Evolutionary conservation across 2,797 vertebrate species (phyloP), one percentile per base, ranked within the genome.

Genomic region (Holocentrus rufus): DNA sequence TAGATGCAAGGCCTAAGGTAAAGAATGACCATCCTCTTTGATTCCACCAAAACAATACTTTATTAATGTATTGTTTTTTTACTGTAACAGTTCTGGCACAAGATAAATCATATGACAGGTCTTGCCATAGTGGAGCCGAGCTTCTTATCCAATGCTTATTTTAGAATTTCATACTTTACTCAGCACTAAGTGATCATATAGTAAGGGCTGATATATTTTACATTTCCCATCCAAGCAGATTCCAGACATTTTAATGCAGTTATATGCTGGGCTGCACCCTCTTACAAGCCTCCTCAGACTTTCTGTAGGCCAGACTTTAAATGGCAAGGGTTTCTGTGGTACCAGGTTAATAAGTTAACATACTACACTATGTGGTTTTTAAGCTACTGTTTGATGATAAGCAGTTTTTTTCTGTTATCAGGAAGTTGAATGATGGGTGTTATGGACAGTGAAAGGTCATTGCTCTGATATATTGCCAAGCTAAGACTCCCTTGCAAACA

Each of bases 371-470:
- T 42, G 39, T 27, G 9, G 23, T 53, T 69, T 54, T 49, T 42
- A 20, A 34, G 17, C 2, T 36, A 9, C 11, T 11, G 60, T 9
- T 47, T 52, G 58, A 11, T 31, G n/a, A 73, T 69, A 18, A 22
- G 8, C 0, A 34, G 42, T 3, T 44, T 39, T 22, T 46, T 49
- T 8, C 5, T n/a, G 18, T 50, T n/a, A n/a, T 50, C 6, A 30
- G 7, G 5, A 56, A 52, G 63, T 54, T 22, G 39, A 68, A 68
- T 44, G 47, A 77, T 58, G 23, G 15, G 5, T 56, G 54, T n/a
- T 22, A 22, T 72, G 25, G 52, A 60, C 53, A 59, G 59, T 55
- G 17, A 67, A 82, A 76, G 63, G 62, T 79, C 63, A 69, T 79
- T 65, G 39, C 66, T 75, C 53, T 74, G 66, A 65, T 67, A 53